A percentile compares a stretch with the other conserved stretches of the same genome.
Conservation (phyloP, 2,888 invertebrate species). For the Nymphalis polychloros region DNA sequence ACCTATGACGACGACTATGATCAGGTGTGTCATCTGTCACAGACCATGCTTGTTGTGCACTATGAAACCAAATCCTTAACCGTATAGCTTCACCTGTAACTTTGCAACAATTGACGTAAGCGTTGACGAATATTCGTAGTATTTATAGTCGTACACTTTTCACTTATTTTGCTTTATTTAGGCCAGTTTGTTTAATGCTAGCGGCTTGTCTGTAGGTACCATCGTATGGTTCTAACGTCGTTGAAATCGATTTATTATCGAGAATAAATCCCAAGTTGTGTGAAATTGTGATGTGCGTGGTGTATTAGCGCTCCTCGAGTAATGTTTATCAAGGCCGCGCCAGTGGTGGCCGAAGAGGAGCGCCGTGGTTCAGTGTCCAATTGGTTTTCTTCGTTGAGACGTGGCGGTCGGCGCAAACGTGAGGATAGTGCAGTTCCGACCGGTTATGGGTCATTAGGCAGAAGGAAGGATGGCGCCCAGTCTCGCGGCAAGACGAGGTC, state of each 20-base stretch:
- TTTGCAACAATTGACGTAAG: conserved; percentile 60
- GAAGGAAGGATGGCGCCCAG: conserved; percentile 73
- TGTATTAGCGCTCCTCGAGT: conserved; percentile 66
- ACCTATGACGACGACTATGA: conserved; percentile 77
- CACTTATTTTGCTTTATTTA: conserved; percentile 70
- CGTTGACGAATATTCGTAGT: conserved; percentile 42
- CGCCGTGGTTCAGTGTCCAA: conserved; percentile 87
- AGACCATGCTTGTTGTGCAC: conserved; percentile 66
- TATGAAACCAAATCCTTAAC: conserved; percentile 49
- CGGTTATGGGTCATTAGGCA: conserved; percentile 78
- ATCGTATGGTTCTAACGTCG: conserved; percentile 55
- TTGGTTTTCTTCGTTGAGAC: conserved; percentile 91
- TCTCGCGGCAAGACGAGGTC: conserved; percentile 77
- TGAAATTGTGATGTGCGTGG: conserved; percentile 70
- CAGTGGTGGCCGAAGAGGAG: conserved; percentile 79
- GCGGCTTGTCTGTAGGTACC: conserved; percentile 64
- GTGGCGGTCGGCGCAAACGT: conserved; percentile 78
- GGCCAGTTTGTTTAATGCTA: conserved; percentile 56
- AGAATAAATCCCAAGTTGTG: conserved; percentile 49
- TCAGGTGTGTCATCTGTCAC: conserved; percentile 68
- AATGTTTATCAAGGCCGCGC: conserved; percentile 79
- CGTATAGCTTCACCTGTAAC: conserved; percentile 67
- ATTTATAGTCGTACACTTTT: conserved; percentile 64
- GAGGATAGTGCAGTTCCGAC: conserved; percentile 66
- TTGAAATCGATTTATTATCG: conserved; percentile 59